Evolutionary conservation across 1,140 invertebrate genomes (phyloP).

Genomic region (Diuraphis noxia): DNA sequence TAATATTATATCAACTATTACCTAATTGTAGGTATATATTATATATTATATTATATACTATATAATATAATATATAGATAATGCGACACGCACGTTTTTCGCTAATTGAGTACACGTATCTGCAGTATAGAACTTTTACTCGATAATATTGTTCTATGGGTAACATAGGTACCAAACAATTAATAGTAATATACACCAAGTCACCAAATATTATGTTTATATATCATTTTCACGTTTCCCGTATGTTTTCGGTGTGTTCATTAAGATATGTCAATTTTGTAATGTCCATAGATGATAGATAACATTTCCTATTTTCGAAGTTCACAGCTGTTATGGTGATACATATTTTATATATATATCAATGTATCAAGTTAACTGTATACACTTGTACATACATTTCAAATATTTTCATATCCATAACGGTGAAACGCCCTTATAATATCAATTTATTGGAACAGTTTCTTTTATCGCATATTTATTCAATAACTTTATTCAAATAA

Average conservation of each 20-base stretch:
- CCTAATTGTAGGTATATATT: no score
- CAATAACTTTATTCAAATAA: background rate
- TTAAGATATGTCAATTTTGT: background rate
- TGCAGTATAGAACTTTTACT: background rate
- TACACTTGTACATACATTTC: background rate
- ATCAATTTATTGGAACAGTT: background rate
- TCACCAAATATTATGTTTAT: background rate
- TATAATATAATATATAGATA: background rate
- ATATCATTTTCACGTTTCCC: background rate
- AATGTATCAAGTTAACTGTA: background rate
- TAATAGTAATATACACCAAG: background rate
- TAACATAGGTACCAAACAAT: no score
- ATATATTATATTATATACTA: no score
- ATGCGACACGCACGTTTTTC: background rate
- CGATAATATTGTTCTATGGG: background rate
- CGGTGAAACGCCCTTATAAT: background rate
- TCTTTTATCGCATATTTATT: background rate
- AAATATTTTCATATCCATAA: background rate
- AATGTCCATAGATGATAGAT: background rate
- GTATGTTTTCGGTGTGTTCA: background rate
- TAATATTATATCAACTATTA: conserved; percentile 1
- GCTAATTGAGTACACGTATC: background rate
- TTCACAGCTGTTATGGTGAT: background rate
- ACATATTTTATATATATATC: background rate
- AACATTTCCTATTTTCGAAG: background rate